These are phyloP conservation scores for Vombatus ursinus DNA, from an alignment of 2,113 vertebrate genomes.

Conservation along the genomic window DNA sequence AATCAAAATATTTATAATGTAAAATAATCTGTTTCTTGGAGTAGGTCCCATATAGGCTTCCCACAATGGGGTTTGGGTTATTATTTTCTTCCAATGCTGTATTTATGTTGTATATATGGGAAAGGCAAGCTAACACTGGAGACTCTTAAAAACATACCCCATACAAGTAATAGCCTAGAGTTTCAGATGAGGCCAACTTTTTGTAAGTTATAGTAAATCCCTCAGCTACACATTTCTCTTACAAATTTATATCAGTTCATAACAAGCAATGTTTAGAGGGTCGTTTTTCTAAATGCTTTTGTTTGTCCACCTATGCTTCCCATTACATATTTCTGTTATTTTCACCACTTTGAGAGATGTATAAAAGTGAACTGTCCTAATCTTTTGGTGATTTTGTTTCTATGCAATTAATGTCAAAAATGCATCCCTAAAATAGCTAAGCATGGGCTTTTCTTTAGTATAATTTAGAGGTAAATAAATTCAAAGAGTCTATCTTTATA, in stretches of 20 bases:
- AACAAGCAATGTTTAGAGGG: neutral
- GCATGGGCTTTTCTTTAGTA: neutral
- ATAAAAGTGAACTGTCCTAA: neutral
- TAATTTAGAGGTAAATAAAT: neutral
- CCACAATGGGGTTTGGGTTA: neutral
- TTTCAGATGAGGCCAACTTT: neutral
- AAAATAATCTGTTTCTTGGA: neutral
- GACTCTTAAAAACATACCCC: neutral
- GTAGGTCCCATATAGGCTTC: neutral
- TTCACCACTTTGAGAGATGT: neutral
- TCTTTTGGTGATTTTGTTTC: neutral
- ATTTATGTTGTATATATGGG: neutral
- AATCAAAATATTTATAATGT: neutral
- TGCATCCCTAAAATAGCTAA: neutral
- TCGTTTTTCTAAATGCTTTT: neutral
- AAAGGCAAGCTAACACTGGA: neutral
- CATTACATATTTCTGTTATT: neutral
- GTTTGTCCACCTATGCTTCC: neutral
- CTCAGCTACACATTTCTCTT: neutral
- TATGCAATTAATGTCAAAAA: neutral
- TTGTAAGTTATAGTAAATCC: neutral
- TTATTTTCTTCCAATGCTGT: neutral
- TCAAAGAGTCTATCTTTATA: neutral
- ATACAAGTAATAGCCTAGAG: neutral
- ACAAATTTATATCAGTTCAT: neutral